Conservation (phyloP, 2,888 invertebrate species). For the Zonitis immaculata region DNA sequence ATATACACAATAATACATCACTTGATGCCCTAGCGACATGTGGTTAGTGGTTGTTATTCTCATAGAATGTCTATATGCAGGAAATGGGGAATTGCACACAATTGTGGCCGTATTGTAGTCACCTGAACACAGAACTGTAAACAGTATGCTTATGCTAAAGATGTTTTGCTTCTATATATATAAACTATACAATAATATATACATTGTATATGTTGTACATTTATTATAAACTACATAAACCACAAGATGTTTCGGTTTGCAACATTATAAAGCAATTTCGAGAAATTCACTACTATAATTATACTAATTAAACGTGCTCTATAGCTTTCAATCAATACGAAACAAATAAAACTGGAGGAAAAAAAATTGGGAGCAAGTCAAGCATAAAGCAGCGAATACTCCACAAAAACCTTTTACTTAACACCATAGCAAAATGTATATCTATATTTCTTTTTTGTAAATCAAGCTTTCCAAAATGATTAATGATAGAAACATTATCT, state of each 20-base stretch:
- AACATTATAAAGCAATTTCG: background rate
- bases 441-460: background rate
- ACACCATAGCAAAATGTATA: background rate
- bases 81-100: slow-evolving; percentile 20
- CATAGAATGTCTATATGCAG: slow-evolving; percentile 19
- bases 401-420: background rate
- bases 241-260: background rate
- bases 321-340: no score
- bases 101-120: slow-evolving; percentile 25
- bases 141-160: background rate
- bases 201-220: no score
- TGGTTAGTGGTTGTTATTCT: slow-evolving; percentile 24
- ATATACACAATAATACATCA: slow-evolving; percentile 25
- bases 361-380: no score
- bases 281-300: background rate
- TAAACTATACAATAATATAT: no score
- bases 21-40: slow-evolving; percentile 23
- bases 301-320: background rate
- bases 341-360: background rate
- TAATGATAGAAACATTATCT: background rate
- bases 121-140: slow-evolving; percentile 18
- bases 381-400: background rate
- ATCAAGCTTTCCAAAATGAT: background rate
- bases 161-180: background rate
- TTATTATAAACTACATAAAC: background rate